A percentile compares a stretch with the other conserved stretches of the same genome.
Evolutionary conservation across 2,888 invertebrate species (phyloP).

Genomic region (Oxyteleia sp.): DNA sequence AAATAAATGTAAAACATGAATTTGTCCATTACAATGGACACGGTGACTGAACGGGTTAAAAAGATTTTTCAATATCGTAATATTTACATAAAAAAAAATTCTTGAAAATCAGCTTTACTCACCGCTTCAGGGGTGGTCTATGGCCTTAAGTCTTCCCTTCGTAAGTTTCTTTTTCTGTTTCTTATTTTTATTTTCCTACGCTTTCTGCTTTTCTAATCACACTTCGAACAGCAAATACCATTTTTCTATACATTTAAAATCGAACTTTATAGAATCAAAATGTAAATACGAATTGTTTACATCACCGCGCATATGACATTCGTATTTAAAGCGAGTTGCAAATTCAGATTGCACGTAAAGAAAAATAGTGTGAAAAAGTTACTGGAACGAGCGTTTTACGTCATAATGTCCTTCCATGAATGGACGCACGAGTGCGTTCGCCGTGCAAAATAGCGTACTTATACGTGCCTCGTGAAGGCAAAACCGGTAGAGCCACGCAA

Average conservation of each 20-base stretch:
- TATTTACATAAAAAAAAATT: too few relatives aligned
- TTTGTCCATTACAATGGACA: too few relatives aligned
- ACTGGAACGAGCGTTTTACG: slow-evolving; percentile 67
- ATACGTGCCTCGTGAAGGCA: slow-evolving; percentile 59
- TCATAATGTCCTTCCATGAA: slow-evolving; percentile 78
- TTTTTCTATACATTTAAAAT: too few relatives aligned
- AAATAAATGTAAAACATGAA: too few relatives aligned
- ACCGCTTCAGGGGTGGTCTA: too few relatives aligned
- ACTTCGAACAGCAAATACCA: too few relatives aligned
- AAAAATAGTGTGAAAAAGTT: slow-evolving; percentile 66
- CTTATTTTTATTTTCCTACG: too few relatives aligned
- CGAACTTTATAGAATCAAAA: background rate
- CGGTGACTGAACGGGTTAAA: too few relatives aligned
- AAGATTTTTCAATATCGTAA: too few relatives aligned
- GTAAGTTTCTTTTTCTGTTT: background rate
- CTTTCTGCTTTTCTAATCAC: too few relatives aligned
- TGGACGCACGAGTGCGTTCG: slow-evolving; percentile 78
- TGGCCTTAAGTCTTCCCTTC: too few relatives aligned
- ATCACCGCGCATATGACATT: slow-evolving; percentile 13
- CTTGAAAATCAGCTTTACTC: too few relatives aligned
- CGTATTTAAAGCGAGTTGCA: slow-evolving; percentile 30
- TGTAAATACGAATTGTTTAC: slow-evolving; percentile 18
- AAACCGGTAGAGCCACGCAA: slow-evolving; percentile 71
- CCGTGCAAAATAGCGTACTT: slow-evolving; percentile 58
- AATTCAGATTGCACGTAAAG: slow-evolving; percentile 33